phyloP scores from a whole-genome alignment of 2,888 invertebrate species.

The Nowickia ferox region DNA sequence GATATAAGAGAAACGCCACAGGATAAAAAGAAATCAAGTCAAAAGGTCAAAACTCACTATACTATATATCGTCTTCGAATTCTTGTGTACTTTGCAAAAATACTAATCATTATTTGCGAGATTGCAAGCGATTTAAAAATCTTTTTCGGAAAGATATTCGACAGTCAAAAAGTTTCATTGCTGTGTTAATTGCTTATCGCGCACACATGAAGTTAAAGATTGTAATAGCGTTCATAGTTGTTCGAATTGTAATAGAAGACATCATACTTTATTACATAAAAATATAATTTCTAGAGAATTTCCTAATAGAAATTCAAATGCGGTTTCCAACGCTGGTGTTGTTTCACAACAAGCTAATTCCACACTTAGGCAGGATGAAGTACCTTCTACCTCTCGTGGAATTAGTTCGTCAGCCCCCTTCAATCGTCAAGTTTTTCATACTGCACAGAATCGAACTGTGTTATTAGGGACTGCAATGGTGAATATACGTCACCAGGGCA shows the following conservation, averaged over 20 bases:
- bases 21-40: background rate
- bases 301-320: background rate
- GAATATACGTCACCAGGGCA: too few relatives aligned
- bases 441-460: background rate
- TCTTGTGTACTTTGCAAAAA: background rate
- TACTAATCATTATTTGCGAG: background rate
- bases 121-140: background rate
- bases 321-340: too few relatives aligned
- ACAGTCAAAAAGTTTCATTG: background rate
- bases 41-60: background rate
- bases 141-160: slow-evolving; percentile 16
- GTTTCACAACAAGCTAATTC: background rate
- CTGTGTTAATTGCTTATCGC: background rate
- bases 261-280: background rate
- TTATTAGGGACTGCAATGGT: background rate
- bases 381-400: background rate
- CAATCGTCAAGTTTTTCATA: background rate
- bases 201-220: background rate
- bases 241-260: background rate
- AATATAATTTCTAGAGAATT: background rate
- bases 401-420: background rate
- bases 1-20: background rate
- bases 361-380: background rate
- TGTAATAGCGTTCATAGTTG: slow-evolving; percentile 24
- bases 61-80: too few relatives aligned